Evolutionary conservation across 1,140 invertebrate genomes (phyloP).

Genomic region (Drosophila willistoni): DNA sequence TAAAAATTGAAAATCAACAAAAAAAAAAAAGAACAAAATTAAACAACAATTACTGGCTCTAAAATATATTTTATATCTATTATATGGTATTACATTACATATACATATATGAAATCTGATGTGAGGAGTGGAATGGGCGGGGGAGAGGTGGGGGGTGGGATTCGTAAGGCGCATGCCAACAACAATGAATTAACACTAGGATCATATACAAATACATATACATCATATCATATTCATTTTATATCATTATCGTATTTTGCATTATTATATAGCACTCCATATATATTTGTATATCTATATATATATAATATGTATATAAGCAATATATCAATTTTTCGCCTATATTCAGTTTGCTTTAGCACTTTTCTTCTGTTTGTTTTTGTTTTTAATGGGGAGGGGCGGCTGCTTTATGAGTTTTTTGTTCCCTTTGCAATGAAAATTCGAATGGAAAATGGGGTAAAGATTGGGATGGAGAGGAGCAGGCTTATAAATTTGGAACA

Average conservation of each 20-base stretch:
- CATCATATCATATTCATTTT: slow-evolving; percentile 1
- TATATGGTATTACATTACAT: slow-evolving; percentile 7
- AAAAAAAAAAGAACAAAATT: slow-evolving; percentile 48
- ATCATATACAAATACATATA: slow-evolving; percentile 37
- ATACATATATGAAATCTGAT: slow-evolving; percentile 24
- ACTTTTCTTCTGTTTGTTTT: background rate
- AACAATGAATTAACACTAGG: slow-evolving; percentile 49
- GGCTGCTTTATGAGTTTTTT: slow-evolving; percentile 51
- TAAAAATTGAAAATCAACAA: background rate
- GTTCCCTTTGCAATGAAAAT: slow-evolving; percentile 75
- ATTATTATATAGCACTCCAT: slow-evolving; percentile 7
- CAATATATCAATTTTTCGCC: slow-evolving; percentile 43
- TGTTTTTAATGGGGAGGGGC: background rate
- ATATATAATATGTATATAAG: slow-evolving; percentile 32
- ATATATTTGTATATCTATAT: slow-evolving; percentile 17
- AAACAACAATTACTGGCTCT: slow-evolving; percentile 33
- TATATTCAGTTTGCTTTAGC: slow-evolving; percentile 24
- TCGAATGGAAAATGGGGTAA: background rate
- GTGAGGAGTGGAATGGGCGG: slow-evolving; percentile 5
- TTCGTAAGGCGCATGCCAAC: slow-evolving; percentile 21
- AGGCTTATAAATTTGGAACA: too few relatives aligned
- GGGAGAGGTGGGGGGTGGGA: background rate
- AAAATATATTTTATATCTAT: slow-evolving; percentile 55
- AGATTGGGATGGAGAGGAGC: too few relatives aligned
- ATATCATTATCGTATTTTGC: background rate